These are phyloP conservation scores for Plebejus argus DNA, from an alignment of 2,888 invertebrate species.

Conservation along the genomic window DNA sequence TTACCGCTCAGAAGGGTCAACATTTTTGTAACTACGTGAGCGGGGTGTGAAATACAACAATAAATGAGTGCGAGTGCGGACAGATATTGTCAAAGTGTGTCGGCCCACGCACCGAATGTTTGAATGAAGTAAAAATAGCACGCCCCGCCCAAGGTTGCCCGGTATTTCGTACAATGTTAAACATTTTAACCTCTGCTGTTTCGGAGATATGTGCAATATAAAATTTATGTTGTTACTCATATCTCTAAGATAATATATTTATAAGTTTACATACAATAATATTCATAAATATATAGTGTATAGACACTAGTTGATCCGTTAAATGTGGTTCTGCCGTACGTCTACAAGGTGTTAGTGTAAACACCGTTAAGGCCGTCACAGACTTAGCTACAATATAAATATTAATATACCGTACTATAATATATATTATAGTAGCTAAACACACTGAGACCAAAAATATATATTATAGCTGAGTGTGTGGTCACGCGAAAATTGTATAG, in stretches of 20 bases:
- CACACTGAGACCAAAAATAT: too few species aligned
- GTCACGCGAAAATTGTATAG: too few species aligned
- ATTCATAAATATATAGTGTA: too few species aligned
- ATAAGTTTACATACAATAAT: too few species aligned
- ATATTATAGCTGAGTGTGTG: too few species aligned
- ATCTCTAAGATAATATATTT: background rate
- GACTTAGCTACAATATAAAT: too few species aligned
- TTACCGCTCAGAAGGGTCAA: conserved; percentile 34
- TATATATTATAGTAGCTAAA: too few species aligned
- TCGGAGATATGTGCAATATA: background rate
- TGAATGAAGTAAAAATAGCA: conserved; percentile 30
- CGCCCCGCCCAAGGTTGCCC: background rate
- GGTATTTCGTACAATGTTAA: conserved; percentile 4
- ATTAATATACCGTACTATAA: too few species aligned
- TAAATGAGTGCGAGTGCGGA: background rate
- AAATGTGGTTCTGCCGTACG: too few species aligned
- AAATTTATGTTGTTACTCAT: background rate
- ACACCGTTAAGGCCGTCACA: too few species aligned
- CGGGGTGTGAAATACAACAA: background rate
- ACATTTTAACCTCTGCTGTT: background rate
- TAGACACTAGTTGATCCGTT: too few species aligned
- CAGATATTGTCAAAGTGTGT: conserved; percentile 18
- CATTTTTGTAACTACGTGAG: background rate
- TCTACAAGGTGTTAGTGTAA: too few species aligned
- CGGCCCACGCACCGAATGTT: conserved; percentile 23